Base-by-base conservation (phyloP, 2,113 vertebrate genomes). In the Formicarius rufipectus region DNA sequence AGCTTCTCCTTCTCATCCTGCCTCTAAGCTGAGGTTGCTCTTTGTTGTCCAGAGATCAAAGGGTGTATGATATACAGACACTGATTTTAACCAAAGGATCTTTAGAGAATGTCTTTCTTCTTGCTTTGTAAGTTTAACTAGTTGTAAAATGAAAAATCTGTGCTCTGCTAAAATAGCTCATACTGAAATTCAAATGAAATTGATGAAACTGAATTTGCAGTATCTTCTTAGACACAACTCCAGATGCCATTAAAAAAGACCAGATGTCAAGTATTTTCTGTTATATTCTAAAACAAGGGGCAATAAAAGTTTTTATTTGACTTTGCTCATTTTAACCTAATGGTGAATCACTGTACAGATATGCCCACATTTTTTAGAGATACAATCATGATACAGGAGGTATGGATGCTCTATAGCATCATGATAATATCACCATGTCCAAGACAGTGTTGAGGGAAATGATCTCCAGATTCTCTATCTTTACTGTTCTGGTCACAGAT, bases 161-260 rank as follows among this genome's bases (percentile, higher is more conserved):
- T 77, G 52, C 69, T 93, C 63, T 79, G 37, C 68, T 96, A 56
- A 92, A 95, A 88, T 56, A 96, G 67, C 68, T 66, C 15, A 28
- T 81, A 49, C 24, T 66, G 68, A 94, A 96, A 96, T 95, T 91
- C 66, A 90, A 84, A 84, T 60, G 69, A 63, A 83, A 72, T 64
- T 63, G 75, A 83, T 89, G 59, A 95, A 94, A 87, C 63, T 80
- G 49, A 88, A 83, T 92, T 94, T 92, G n/a, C 63, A 92, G 58
- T 96, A 92, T 96, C 95, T 96, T 89, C 84, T 97, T 88, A 96
- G 91, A 91, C 67, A 75, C 66, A 95, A 62, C 87, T 94, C 91
- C 95, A 97, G 93, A 95, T 96, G 95, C 64, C 85, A 94, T 93
- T 97, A 96, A 97, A 95, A 95, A 49, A 96, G 84, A 95, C 95